Evolutionary conservation across 2,797 vertebrate species (phyloP), one percentile per base, ranked within the genome.

Genomic region (Aphelocoma californica): DNA sequence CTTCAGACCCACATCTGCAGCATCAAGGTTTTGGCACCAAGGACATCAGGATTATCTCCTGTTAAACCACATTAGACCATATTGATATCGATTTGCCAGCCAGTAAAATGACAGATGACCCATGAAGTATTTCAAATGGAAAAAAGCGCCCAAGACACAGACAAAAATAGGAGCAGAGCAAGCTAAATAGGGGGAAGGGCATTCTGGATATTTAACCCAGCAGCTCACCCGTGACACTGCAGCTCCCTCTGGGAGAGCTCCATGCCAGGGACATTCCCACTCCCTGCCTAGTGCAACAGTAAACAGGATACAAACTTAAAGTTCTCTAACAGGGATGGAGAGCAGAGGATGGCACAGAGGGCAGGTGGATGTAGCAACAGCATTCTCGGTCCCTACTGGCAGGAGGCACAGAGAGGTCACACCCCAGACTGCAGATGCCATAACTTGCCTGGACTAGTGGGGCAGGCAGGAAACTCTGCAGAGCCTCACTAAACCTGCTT

Each of bases 151-250:
- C 19, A 45, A 65, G 67, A 65, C 26, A 66, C 38, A 47, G 84
- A 92, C 54, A 93, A 93, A 95, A 96, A 93, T 81, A 95, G 83
- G 51, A 95, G 32, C 74, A 83, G 51, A 85, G 20, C 20, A 61
- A 47, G 45, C 44, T 64, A 54, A 85, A 53, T 6, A 72, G 53
- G 42, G 48, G 57, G 19, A 73, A 26, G 26, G 47, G 45, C 77
- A 53, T 57, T 85, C 69, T 53, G 61, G 64, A 69, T 54, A 89
- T 61, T 78, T 58, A 29, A 16, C 12, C n/a, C 80, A 62, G 36
- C 50, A 79, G 50, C 47, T 93, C 34, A 25, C 44, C 69, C 77
- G 6, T 36, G 34, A 82, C 57, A 57, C 23, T 54, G 31, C 78
- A 53, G 51, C 58, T 88, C 77, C 34, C 64, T 61, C 65, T 90